Conservation (phyloP, 2,113 vertebrate genomes). For the Nymphicus hollandicus region DNA sequence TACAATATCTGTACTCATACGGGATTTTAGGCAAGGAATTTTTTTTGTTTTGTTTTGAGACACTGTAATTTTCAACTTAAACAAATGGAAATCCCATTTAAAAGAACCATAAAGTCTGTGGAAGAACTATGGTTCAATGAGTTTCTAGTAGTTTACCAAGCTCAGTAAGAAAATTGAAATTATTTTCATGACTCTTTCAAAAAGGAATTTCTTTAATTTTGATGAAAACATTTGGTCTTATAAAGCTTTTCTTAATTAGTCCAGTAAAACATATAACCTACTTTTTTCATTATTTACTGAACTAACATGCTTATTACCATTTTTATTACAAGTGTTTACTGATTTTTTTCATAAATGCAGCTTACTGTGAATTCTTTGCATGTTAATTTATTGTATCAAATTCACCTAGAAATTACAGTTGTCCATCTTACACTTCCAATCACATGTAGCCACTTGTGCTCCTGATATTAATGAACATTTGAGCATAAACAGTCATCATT, state of each 20-base stretch:
- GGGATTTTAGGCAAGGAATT: neutral
- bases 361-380: conserved; percentile 1
- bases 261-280: conserved; percentile 18
- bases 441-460: neutral
- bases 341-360: conserved; percentile 45
- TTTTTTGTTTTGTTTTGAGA: neutral
- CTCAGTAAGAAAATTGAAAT: neutral
- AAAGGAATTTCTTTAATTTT: conserved; percentile 47
- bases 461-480: neutral
- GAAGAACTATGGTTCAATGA: neutral
- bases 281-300: conserved; percentile 53
- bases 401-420: neutral
- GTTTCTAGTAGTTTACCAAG: neutral
- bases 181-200: neutral
- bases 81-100: neutral
- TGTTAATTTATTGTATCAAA: neutral
- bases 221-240: neutral
- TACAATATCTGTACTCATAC: neutral
- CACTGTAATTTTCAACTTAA: neutral
- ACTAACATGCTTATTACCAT: conserved; percentile 18
- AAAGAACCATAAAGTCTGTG: neutral
- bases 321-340: conserved; percentile 51
- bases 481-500: accelerated
- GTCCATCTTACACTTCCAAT: neutral
- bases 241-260: conserved; percentile 46